phyloP scores from a whole-genome alignment of 2,797 vertebrate genomes.

The Parauchenoglanis ngamensis region DNA sequence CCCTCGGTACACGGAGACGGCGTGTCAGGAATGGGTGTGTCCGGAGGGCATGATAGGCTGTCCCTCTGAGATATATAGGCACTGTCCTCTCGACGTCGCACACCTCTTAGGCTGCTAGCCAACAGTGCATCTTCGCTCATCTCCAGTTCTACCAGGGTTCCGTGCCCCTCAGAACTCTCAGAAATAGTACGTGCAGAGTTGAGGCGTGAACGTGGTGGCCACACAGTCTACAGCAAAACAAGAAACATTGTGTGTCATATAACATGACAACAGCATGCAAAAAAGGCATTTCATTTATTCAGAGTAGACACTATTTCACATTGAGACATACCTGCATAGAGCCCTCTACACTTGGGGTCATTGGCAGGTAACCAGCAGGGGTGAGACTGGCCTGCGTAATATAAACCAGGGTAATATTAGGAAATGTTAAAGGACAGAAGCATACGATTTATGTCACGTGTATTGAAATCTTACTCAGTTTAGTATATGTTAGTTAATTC shows the following conservation, averaged over 20 bases:
- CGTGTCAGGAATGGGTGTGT: slow-evolving; percentile 68
- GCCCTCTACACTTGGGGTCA: slow-evolving; percentile 82
- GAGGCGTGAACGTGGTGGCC: slow-evolving; percentile 77
- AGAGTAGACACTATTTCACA: background rate
- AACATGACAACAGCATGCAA: background rate
- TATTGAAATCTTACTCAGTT: background rate
- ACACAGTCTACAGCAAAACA: slow-evolving; percentile 58
- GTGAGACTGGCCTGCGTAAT: slow-evolving; percentile 61
- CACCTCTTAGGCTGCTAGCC: slow-evolving; percentile 75
- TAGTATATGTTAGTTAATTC: background rate
- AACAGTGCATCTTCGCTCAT: slow-evolving; percentile 77
- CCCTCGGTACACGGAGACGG: slow-evolving; percentile 70
- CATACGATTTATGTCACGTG: background rate
- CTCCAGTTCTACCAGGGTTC: slow-evolving; percentile 80
- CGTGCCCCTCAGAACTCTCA: slow-evolving; percentile 87
- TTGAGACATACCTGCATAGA: slow-evolving; percentile 75
- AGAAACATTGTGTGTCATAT: slow-evolving; percentile 23
- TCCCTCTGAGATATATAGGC: slow-evolving; percentile 89
- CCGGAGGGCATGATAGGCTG: slow-evolving; percentile 78
- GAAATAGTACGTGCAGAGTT: slow-evolving; percentile 83
- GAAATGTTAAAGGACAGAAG: background rate
- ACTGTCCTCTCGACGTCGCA: slow-evolving; percentile 83
- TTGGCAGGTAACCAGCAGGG: slow-evolving; percentile 87
- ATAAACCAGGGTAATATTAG: slow-evolving; percentile 9
- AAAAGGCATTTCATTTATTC: background rate